Percentiles rank a stretch among this genome's conserved stretches.
Conservation (phyloP, 2,113 vertebrate species). For the Odontesthes bonariensis region DNA sequence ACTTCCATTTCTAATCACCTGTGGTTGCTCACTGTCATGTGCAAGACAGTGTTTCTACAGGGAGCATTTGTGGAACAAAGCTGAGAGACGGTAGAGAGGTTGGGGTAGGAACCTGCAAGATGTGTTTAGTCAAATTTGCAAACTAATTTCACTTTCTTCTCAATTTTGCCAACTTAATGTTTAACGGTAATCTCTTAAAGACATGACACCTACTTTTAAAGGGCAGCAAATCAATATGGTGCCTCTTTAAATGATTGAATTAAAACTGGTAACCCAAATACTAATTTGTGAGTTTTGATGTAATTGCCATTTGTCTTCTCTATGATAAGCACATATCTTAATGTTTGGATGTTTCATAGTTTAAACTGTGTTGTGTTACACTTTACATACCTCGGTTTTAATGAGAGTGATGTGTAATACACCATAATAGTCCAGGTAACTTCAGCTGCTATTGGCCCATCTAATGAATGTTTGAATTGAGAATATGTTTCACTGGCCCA, state of each 20-base stretch:
- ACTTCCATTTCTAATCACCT: background rate
- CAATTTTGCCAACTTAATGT: background rate
- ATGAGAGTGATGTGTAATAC: constrained; percentile 40
- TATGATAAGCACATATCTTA: background rate
- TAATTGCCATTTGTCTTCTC: background rate
- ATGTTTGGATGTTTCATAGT: background rate
- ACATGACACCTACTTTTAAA: background rate
- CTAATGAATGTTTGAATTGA: constrained; percentile 73
- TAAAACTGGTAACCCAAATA: background rate
- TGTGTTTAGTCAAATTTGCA: too few relatives aligned
- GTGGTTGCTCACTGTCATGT: too few relatives aligned
- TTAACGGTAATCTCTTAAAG: background rate
- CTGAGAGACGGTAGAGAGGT: background rate
- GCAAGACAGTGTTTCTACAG: background rate
- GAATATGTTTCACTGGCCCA: constrained; percentile 62
- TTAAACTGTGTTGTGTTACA: background rate
- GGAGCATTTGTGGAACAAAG: too few relatives aligned
- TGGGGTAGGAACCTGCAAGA: too few relatives aligned
- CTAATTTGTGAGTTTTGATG: background rate
- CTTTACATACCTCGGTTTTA: constrained; percentile 42
- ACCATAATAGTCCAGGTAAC: constrained; percentile 58
- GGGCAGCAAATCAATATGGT: background rate
- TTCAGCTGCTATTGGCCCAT: constrained; percentile 50
- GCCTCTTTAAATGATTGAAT: background rate
- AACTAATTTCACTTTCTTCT: too few relatives aligned